Percentiles rank a stretch among this genome's conserved stretches.
Conservation (phyloP, 2,888 invertebrate genomes). For the Ernsta delagoae region DNA sequence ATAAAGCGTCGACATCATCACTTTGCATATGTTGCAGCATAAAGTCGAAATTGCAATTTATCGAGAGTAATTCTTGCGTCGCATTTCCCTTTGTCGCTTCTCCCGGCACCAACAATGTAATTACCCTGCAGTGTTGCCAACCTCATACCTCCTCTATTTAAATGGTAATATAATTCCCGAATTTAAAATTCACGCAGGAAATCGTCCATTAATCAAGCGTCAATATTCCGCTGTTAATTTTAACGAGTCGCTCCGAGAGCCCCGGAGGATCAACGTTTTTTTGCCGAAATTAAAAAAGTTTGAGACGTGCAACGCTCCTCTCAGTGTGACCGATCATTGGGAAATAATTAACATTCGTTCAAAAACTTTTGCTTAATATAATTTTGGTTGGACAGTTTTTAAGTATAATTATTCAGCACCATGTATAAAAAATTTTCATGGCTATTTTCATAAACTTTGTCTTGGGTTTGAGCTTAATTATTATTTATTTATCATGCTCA, state of each 20-base stretch:
- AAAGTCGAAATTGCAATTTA: conserved; percentile 37
- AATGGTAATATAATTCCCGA: conserved; percentile 37
- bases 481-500: too few species aligned
- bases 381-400: neutral
- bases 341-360: conserved; percentile 40
- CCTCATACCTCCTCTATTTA: conserved; percentile 37
- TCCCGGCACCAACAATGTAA: conserved; percentile 35
- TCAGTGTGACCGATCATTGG: conserved; percentile 43
- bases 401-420: too few species aligned
- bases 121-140: conserved; percentile 37
- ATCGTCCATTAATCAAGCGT: conserved; percentile 61
- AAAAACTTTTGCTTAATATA: conserved; percentile 10
- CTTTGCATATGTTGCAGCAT: conserved; percentile 25
- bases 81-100: conserved; percentile 36
- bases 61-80: conserved; percentile 35
- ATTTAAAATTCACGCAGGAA: conserved; percentile 47
- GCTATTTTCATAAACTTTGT: too few species aligned
- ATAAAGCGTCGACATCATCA: conserved; percentile 25
- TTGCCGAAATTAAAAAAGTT: conserved; percentile 79
- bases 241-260: conserved; percentile 51
- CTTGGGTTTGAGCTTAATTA: too few species aligned
- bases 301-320: conserved; percentile 44
- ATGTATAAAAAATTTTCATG: too few species aligned
- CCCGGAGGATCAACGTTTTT: conserved; percentile 54
- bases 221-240: conserved; percentile 72